A percentile compares a stretch with the other conserved stretches of the same genome.
phyloP scores from a whole-genome alignment of 2,888 invertebrate genomes.

The Agrilus mali region DNA sequence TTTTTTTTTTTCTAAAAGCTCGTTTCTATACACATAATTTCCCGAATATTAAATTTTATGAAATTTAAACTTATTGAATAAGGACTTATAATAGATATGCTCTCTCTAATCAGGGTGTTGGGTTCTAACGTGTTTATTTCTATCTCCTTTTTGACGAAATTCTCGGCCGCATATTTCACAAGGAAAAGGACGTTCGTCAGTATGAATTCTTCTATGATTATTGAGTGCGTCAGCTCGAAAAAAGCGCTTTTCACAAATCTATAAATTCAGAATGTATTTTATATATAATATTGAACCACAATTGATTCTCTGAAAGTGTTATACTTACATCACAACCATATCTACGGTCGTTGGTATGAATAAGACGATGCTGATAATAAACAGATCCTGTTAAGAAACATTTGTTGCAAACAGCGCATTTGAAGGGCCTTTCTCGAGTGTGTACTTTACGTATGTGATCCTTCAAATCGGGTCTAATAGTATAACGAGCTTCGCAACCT shows the following conservation, averaged over 20 bases:
- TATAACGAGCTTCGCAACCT: conserved; percentile 47
- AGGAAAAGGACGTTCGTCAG: conserved; percentile 43
- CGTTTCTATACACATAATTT: too few relatives aligned
- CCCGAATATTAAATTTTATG: too few relatives aligned
- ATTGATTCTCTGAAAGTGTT: not conserved
- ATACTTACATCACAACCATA: conserved; percentile 45
- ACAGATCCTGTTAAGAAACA: conserved; percentile 50
- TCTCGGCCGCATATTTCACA: conserved; percentile 39
- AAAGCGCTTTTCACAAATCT: conserved; percentile 46
- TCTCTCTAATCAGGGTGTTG: conserved; percentile 30
- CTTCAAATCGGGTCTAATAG: conserved; percentile 49
- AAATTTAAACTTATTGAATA: too few relatives aligned
- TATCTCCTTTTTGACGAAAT: conserved; percentile 43
- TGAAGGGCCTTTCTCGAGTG: conserved; percentile 49
- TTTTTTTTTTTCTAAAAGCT: too few relatives aligned
- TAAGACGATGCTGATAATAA: conserved; percentile 49
- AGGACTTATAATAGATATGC: too few relatives aligned
- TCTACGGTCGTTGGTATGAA: conserved; percentile 48
- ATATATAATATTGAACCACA: not conserved
- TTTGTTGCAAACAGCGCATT: conserved; percentile 47
- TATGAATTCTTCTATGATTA: conserved; percentile 49
- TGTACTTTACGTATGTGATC: conserved; percentile 52
- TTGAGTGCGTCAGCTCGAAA: conserved; percentile 51
- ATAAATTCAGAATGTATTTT: conserved; percentile 7
- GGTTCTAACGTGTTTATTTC: conserved; percentile 44